Conservation (phyloP, 2,797 vertebrate genomes). For the Parauchenoglanis ngamensis region DNA sequence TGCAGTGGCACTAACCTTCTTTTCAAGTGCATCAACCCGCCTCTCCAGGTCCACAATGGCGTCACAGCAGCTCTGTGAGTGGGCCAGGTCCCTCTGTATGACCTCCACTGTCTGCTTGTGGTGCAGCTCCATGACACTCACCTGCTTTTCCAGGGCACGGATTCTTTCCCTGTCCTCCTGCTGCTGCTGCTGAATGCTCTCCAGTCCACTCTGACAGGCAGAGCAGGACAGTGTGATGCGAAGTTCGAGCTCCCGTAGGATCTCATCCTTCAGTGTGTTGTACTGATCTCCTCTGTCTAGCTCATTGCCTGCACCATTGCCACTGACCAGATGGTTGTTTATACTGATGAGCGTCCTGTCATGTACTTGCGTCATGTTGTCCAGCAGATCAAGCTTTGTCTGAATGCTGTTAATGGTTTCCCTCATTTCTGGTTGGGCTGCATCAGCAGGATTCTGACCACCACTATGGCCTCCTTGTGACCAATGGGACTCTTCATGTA, state of each 20-base stretch:
- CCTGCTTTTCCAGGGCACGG: conserved; percentile 81
- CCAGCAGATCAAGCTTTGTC: conserved; percentile 85
- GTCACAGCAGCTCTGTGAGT: conserved; percentile 73
- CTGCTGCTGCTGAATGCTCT: conserved; percentile 81
- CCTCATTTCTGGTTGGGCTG: conserved; percentile 84
- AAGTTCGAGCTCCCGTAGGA: conserved; percentile 80
- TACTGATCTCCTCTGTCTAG: conserved; percentile 67
- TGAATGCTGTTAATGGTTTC: conserved; percentile 87
- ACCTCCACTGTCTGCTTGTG: conserved; percentile 76
- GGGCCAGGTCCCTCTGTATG: conserved; percentile 69
- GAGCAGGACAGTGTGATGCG: conserved; percentile 84
- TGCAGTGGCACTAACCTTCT: conserved; percentile 72
- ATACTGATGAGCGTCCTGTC: conserved; percentile 81
- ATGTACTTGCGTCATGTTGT: conserved; percentile 83
- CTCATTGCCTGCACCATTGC: conserved; percentile 55
- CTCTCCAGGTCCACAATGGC: conserved; percentile 70
- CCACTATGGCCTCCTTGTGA: conserved; percentile 64
- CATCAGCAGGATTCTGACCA: conserved; percentile 77
- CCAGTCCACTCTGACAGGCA: conserved; percentile 79
- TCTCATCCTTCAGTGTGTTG: conserved; percentile 69
- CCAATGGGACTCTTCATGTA: conserved; percentile 68
- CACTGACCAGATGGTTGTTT: conserved; percentile 78
- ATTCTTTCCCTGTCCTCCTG: conserved; percentile 83
- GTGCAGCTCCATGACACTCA: conserved; percentile 81
- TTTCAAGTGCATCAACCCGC: conserved; percentile 74